phyloP scores from a whole-genome alignment of 2,797 vertebrate genomes.

The Periparus ater region DNA sequence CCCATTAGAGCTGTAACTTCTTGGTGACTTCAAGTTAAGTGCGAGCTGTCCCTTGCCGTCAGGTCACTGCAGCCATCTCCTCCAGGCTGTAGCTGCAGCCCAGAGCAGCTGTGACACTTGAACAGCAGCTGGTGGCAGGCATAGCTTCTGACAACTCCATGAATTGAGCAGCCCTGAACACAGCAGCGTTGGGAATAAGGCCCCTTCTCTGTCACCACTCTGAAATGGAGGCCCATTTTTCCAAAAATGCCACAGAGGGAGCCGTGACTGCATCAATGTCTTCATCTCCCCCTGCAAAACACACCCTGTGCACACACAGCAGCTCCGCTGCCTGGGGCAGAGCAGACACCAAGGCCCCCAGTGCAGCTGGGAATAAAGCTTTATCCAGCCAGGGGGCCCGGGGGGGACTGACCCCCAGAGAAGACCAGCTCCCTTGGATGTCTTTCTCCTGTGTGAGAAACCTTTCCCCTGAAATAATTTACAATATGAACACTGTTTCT shows the following conservation, averaged over 20 bases:
- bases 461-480: background rate
- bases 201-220: background rate
- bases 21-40: background rate
- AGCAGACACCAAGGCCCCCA: background rate
- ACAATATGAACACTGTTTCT: background rate
- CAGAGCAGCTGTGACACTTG: rapidly evolving
- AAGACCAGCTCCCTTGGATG: background rate
- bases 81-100: background rate
- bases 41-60: background rate
- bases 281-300: background rate
- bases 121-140: background rate
- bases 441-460: background rate
- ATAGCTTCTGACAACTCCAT: background rate
- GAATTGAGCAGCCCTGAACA: background rate
- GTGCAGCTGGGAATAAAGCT: background rate
- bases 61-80: background rate
- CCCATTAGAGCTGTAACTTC: background rate
- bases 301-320: background rate
- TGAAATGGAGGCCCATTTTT: background rate
- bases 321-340: background rate
- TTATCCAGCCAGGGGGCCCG: background rate
- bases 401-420: background rate
- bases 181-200: background rate
- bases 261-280: rapidly evolving
- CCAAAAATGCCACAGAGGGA: background rate